phyloP scores from a whole-genome alignment of 1,140 invertebrate genomes.

The Musca domestica region DNA sequence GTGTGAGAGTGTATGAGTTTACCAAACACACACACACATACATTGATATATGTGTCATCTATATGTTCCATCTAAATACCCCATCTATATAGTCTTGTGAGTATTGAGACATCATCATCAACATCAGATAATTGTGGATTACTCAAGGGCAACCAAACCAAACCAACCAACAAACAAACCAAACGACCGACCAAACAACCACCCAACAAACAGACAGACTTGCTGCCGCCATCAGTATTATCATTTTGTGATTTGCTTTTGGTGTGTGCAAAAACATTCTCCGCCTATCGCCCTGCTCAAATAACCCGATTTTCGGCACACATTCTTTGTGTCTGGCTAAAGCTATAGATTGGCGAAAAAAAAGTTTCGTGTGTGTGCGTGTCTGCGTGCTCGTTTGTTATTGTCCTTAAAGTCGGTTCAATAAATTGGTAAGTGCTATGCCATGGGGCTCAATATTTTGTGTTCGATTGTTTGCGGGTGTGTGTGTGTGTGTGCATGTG shows the following conservation, averaged over 20 bases:
- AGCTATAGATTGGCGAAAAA: background rate
- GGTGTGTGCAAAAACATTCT: background rate
- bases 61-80: no score
- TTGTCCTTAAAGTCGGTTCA: no score
- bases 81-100: no score
- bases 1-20: no score
- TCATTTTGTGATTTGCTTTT: constrained; percentile 7
- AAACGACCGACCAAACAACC: background rate
- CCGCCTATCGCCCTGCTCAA: background rate
- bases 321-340: no score
- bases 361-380: constrained; percentile 10
- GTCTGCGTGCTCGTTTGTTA: background rate
- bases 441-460: no score
- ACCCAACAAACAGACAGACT: no score
- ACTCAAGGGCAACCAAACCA: constrained; percentile 2
- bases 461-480: background rate
- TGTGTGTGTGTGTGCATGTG: background rate
- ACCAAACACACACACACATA: no score
- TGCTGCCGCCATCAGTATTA: no score
- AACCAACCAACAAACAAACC: background rate
- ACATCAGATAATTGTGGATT: constrained; percentile 15
- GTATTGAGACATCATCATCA: background rate
- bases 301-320: background rate
- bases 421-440: no score
- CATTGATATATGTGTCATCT: no score